These are phyloP conservation scores for human DNA, from an alignment of 2,113 vertebrate species.

Conservation along the genomic window GRCh38 chr6:167185501-167186000, in stretches of 20 bases:
- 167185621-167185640: neutral
- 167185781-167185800: neutral
- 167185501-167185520: neutral
- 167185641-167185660: rapidly evolving
- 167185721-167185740: neutral
- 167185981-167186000: rapidly evolving
- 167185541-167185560: neutral
- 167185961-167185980: neutral
- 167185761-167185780: neutral
- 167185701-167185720: neutral
- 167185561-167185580: neutral
- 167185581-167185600: neutral
- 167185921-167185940: rapidly evolving
- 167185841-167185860: neutral
- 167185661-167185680: too few relatives aligned
- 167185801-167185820: neutral
- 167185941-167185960: rapidly evolving
- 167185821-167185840: neutral
- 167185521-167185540: neutral
- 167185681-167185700: neutral
- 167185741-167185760: neutral
- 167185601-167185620: neutral
- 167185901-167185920: rapidly evolving
- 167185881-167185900: neutral
- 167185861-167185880: neutral